Percentiles rank a stretch among this genome's conserved stretches.
Conservation (phyloP, 2,113 vertebrate genomes). For the Megalops atlanticus region DNA sequence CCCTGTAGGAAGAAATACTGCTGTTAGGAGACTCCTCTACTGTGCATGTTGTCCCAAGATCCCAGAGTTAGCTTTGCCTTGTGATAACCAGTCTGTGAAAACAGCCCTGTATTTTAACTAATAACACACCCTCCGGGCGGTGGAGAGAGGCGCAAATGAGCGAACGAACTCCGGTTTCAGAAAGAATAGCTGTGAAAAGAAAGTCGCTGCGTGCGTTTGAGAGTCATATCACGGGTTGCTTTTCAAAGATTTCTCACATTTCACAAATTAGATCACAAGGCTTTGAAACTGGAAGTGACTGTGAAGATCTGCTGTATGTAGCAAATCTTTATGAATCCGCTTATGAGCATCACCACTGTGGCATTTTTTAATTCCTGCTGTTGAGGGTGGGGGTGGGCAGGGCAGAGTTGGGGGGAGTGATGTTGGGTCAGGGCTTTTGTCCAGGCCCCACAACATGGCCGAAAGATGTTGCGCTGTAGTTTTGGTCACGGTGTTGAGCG, state of each 20-base stretch:
- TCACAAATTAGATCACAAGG: too few relatives aligned
- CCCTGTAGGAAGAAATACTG: conserved; percentile 1
- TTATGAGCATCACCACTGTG: too few relatives aligned
- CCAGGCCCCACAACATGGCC: too few relatives aligned
- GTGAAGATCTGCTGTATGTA: too few relatives aligned
- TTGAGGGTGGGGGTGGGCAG: too few relatives aligned
- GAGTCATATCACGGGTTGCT: conserved; percentile 55
- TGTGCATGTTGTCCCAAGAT: neutral
- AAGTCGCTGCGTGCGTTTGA: conserved; percentile 8
- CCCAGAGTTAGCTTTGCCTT: conserved; percentile 25
- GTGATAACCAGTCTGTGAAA: conserved; percentile 28
- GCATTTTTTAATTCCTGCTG: too few relatives aligned
- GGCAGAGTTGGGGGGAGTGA: too few relatives aligned
- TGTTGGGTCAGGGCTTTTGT: too few relatives aligned
- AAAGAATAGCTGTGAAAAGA: neutral
- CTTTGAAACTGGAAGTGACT: too few relatives aligned
- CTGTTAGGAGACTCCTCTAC: neutral
- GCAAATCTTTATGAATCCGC: too few relatives aligned
- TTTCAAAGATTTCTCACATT: neutral
- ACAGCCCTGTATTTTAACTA: conserved; percentile 22
- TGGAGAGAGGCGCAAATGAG: conserved; percentile 9
- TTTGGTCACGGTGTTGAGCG: too few relatives aligned
- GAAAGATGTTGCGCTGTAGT: too few relatives aligned
- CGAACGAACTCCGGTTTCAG: neutral
- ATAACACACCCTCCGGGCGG: conserved; percentile 21